Evolutionary conservation across 2,113 vertebrate genomes (phyloP).

Genomic region (Nesoenas mayeri): DNA sequence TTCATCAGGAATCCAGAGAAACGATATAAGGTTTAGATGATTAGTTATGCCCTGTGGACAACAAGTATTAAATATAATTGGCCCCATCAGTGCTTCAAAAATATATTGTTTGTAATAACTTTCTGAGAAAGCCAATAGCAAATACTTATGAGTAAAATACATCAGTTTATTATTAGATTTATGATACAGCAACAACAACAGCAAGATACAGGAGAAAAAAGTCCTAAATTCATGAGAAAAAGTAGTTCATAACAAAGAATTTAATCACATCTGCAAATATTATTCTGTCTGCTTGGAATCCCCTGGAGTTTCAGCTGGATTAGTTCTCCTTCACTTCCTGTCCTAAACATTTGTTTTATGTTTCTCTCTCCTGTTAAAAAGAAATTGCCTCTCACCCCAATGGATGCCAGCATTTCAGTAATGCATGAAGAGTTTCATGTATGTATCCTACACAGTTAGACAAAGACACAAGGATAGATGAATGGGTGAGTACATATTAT

Average conservation of each 20-base stretch:
- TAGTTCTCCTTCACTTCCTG: conserved; percentile 56
- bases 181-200: neutral
- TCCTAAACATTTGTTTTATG: conserved; percentile 44
- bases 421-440: neutral
- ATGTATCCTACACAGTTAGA: neutral
- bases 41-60: neutral
- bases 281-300: conserved; percentile 50
- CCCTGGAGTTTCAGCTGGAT: conserved; percentile 35
- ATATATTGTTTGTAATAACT: neutral
- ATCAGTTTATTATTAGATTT: neutral
- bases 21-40: neutral
- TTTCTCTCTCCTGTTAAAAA: conserved; percentile 34
- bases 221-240: neutral
- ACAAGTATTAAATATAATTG: neutral
- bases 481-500: neutral
- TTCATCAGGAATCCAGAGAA: neutral
- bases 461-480: neutral
- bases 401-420: conserved; percentile 1
- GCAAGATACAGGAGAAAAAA: neutral
- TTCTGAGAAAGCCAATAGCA: neutral
- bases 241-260: neutral
- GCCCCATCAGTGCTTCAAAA: neutral
- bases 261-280: conserved; percentile 52
- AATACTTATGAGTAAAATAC: neutral
- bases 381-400: conserved; percentile 18